Evolutionary conservation across 2,797 vertebrate species (phyloP).

Genomic region (Lutjanus campechanus): DNA sequence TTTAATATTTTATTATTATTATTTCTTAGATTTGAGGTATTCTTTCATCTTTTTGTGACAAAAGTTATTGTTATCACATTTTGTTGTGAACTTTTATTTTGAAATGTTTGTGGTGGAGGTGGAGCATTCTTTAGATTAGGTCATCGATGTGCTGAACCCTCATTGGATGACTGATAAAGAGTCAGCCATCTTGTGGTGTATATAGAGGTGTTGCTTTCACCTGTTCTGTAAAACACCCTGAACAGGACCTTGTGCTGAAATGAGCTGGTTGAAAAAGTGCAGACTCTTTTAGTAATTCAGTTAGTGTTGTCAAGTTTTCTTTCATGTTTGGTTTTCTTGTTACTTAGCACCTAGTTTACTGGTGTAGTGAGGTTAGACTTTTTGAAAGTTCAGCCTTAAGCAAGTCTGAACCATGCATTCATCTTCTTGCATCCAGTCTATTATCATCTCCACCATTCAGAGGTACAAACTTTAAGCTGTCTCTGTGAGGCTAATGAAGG

Average conservation of each 20-base stretch:
- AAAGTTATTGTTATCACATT: not conserved
- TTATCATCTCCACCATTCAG: not conserved
- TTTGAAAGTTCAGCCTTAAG: too few relatives aligned
- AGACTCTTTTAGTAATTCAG: not conserved
- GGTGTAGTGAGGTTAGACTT: too few relatives aligned
- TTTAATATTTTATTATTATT: not conserved
- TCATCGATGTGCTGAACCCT: not conserved
- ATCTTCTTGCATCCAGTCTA: not conserved
- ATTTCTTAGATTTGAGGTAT: not conserved
- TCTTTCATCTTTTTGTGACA: not conserved
- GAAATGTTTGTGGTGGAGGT: not conserved
- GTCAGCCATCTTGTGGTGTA: not conserved
- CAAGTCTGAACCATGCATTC: not conserved
- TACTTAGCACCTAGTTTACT: not conserved
- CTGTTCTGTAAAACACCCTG: not conserved
- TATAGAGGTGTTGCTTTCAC: not conserved
- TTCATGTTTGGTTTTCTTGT: not conserved
- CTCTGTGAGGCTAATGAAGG: not conserved
- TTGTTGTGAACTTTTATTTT: slow-evolving; percentile 8
- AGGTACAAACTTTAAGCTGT: slow-evolving; percentile 4
- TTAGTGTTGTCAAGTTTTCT: not conserved
- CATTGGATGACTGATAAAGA: not conserved
- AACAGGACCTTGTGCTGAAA: not conserved
- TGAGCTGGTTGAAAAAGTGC: not conserved
- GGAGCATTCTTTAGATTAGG: not conserved